A percentile compares a stretch with the other conserved stretches of the same genome.
These are phyloP conservation scores for Podilymbus podiceps DNA, from an alignment of 2,113 vertebrate genomes.

Conservation along the genomic window DNA sequence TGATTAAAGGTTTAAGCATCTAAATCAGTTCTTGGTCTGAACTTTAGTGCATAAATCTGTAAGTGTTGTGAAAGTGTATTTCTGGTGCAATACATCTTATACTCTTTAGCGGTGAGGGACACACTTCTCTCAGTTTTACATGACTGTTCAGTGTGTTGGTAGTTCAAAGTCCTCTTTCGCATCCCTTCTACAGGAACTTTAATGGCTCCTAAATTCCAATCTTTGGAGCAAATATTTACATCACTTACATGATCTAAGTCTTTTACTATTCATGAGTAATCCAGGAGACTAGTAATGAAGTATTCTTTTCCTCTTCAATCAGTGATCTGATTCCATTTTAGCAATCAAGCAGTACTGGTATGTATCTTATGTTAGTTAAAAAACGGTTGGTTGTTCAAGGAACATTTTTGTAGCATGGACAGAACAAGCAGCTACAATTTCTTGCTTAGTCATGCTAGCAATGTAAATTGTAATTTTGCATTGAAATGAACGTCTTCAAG, in stretches of 20 bases:
- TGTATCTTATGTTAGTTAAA: background rate
- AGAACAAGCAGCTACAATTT: background rate
- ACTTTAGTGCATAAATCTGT: background rate
- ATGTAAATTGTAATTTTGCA: background rate
- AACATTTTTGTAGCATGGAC: background rate
- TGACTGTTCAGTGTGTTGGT: background rate
- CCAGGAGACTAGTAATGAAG: background rate
- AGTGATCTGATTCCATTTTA: background rate
- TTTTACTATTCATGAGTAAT: background rate
- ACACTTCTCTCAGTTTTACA: background rate
- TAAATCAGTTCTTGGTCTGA: background rate
- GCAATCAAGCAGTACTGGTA: background rate
- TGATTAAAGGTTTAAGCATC: background rate
- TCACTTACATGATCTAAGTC: background rate
- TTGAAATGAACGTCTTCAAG: background rate
- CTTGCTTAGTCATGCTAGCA: background rate
- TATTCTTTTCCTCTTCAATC: background rate
- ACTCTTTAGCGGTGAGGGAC: background rate
- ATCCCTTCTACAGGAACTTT: background rate
- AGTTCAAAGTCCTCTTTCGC: background rate
- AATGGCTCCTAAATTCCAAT: background rate
- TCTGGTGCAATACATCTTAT: background rate
- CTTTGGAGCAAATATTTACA: background rate
- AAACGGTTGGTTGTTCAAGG: background rate
- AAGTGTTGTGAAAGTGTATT: background rate